A percentile compares a stretch with the other conserved stretches of the same genome.
Evolutionary conservation across 2,113 vertebrate genomes (phyloP).

Genomic region (Mobula hypostoma): DNA sequence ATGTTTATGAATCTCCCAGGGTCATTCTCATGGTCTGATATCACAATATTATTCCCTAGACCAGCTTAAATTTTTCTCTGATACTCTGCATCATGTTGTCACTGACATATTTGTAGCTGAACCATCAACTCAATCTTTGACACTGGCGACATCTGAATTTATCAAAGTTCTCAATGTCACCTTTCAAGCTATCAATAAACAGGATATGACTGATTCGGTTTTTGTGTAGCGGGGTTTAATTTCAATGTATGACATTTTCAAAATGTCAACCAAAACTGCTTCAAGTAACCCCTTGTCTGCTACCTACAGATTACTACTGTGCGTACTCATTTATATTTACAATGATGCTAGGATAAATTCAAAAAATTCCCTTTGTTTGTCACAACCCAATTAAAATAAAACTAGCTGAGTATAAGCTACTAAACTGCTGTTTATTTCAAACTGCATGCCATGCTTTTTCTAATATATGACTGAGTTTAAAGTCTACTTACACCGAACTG

Average conservation of each 20-base stretch:
- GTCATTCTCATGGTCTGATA: neutral
- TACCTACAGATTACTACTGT: neutral
- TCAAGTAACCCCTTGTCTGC: neutral
- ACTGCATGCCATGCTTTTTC: neutral
- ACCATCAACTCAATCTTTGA: slow-evolving; percentile 2
- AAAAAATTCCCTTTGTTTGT: neutral
- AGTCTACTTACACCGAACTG: too few relatives aligned
- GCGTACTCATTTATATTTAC: neutral
- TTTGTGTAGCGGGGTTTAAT: neutral
- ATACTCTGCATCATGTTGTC: neutral
- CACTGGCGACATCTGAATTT: neutral
- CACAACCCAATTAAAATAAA: neutral
- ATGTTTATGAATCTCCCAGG: neutral
- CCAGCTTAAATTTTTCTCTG: neutral
- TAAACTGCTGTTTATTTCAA: neutral
- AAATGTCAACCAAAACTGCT: neutral
- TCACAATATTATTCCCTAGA: slow-evolving; percentile 19
- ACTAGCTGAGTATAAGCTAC: neutral
- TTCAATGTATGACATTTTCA: neutral
- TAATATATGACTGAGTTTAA: neutral
- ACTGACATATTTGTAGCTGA: neutral
- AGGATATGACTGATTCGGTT: neutral
- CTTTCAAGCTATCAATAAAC: neutral
- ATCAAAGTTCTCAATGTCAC: neutral
- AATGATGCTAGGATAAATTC: neutral